These are phyloP conservation scores for Chloroceryle amazona DNA, from an alignment of 2,797 vertebrate genomes.

Conservation along the genomic window DNA sequence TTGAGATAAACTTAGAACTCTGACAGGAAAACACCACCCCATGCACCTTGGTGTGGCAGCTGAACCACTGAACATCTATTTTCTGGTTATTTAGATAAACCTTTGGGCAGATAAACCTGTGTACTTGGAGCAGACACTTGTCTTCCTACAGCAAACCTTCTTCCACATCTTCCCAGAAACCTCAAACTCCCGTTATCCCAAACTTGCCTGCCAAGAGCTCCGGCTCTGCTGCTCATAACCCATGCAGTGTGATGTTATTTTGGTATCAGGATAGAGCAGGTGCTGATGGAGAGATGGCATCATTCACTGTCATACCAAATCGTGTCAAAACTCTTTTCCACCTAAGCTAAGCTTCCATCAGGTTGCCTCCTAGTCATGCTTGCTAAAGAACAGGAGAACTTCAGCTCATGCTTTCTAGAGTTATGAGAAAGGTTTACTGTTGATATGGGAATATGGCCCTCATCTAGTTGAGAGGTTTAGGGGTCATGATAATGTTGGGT, in stretches of 20 bases:
- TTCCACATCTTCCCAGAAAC: background rate
- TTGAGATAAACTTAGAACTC: background rate
- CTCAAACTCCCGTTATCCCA: background rate
- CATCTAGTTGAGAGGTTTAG: too few relatives aligned
- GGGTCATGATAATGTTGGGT: too few relatives aligned
- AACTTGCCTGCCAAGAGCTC: background rate
- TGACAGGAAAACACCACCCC: background rate
- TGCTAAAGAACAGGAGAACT: background rate
- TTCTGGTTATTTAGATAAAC: background rate
- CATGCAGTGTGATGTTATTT: background rate
- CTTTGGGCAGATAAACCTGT: background rate
- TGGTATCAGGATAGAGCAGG: background rate
- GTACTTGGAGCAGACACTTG: background rate
- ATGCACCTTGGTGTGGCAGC: background rate
- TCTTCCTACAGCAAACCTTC: background rate
- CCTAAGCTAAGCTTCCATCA: background rate
- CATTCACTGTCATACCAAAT: background rate
- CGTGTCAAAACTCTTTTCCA: background rate
- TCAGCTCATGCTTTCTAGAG: background rate
- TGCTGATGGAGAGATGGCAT: background rate
- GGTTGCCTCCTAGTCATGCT: background rate
- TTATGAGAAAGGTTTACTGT: background rate
- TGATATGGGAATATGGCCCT: background rate
- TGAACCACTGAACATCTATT: background rate
- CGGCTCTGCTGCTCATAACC: background rate